These are phyloP conservation scores for Pomatorhinus ruficollis DNA, from an alignment of 2,113 vertebrate species.

Conservation along the genomic window DNA sequence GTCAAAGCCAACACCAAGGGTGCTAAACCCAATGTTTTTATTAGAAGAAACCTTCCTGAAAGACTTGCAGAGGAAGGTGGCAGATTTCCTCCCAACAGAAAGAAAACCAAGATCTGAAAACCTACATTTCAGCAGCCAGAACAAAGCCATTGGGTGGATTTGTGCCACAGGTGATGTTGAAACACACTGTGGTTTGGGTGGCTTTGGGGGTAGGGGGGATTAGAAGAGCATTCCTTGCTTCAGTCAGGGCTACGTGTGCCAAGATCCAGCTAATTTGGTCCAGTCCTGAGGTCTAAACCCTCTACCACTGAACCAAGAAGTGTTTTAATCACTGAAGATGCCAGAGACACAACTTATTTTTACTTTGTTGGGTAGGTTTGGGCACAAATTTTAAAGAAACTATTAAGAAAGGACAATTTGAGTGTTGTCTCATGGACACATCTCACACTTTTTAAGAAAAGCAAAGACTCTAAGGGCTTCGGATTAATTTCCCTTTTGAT, in stretches of 20 bases:
- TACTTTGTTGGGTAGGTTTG: neutral
- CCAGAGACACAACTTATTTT: neutral
- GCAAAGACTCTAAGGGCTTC: neutral
- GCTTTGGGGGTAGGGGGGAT: neutral
- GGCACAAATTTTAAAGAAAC: neutral
- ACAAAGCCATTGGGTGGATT: neutral
- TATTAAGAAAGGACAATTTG: neutral
- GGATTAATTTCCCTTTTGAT: constrained; percentile 17
- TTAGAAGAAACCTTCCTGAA: neutral
- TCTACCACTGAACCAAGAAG: neutral
- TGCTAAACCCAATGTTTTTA: neutral
- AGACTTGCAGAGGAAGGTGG: neutral
- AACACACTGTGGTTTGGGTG: fast-evolving
- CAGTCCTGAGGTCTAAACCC: neutral
- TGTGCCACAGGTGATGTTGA: neutral
- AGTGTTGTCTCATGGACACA: neutral
- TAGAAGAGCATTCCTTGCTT: neutral
- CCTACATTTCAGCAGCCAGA: fast-evolving
- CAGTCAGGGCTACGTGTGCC: neutral
- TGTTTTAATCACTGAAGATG: fast-evolving
- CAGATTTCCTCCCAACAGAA: neutral
- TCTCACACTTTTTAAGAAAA: neutral
- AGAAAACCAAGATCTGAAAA: neutral
- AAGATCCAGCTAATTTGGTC: neutral
- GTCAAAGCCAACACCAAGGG: neutral